Base-by-base conservation (phyloP, 2,888 invertebrate species). In the Hyposoter didymator region DNA sequence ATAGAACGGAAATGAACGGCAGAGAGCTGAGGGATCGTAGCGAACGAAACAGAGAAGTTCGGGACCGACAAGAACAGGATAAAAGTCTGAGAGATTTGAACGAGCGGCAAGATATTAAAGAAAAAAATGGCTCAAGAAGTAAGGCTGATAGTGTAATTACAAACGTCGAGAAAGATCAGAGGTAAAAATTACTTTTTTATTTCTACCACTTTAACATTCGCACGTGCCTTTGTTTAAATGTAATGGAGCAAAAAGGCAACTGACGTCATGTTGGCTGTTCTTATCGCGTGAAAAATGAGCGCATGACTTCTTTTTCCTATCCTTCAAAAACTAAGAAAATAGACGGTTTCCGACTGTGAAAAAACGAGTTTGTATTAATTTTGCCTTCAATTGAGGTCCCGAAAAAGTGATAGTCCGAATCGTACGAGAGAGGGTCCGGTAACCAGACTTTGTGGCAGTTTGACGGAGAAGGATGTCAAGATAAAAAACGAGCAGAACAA, bases 351-450 rank as follows among this genome's bases (percentile, higher is more conserved):
- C 22, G 14, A 22, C 22, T 17, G 14, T 22, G 14, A 22, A 45
- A 22, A 6, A 6, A 7, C 4, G 14, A 8, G 7, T 47, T 49
- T 10, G 7, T 32, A 47, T 49, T n/a, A 17, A n/a, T 35, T 35
- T 35, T 69, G 39, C n/a, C 28, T 47, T 2, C 0, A 32, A 47
- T 35, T 59, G 7, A 93, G 91, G 78, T 86, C 91, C 45, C 89
- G 91, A 78, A 93, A 93, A 82, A 90, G 90, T 10, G 92, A 92
- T 76, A 93, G 92, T 75, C 92, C 93, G 28, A 89, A 78, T 69
- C 91, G 93, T 87, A 88, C 89, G 74, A 90, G 93, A 59, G 93
- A 93, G 87, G 92, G 93, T 39, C 94, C 94, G 22, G 92, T 93
- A 8, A 93, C 94, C 5, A 91, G 93, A 88, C 87, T 91, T 7